A percentile compares a stretch with the other conserved stretches of the same genome.
Evolutionary conservation across 2,888 invertebrate species (phyloP).

Genomic region (Mythimna albipuncta): DNA sequence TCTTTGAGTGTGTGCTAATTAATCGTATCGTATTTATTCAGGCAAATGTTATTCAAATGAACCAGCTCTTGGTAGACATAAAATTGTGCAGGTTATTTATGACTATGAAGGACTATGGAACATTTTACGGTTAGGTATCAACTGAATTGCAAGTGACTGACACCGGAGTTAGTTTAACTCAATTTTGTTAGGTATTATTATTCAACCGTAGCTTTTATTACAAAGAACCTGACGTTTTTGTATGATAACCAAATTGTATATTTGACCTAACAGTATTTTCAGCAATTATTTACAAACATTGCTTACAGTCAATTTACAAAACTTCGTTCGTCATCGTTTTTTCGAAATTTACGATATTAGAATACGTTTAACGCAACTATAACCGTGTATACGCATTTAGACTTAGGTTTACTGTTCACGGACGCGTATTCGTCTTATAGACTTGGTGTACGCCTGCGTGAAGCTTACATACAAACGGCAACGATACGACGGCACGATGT

Average conservation of each 20-base stretch:
- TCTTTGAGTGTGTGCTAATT: background rate
- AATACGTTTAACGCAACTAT: no score
- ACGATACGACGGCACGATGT: no score
- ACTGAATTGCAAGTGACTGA: conserved; percentile 2
- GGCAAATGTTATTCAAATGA: background rate
- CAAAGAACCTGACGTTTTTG: conserved; percentile 6
- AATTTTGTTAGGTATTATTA: conserved; percentile 10
- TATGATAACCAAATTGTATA: background rate
- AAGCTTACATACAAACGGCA: no score
- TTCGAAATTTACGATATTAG: no score
- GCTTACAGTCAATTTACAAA: conserved; percentile 11
- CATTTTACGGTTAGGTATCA: conserved; percentile 5
- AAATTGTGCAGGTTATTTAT: background rate
- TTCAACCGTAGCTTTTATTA: background rate
- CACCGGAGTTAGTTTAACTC: conserved; percentile 9
- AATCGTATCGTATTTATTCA: background rate
- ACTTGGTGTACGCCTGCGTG: no score
- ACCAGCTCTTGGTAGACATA: background rate
- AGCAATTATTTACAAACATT: conserved; percentile 17
- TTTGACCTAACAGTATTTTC: conserved; percentile 7
- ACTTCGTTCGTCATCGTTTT: background rate
- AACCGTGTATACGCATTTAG: background rate
- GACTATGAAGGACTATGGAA: no score
- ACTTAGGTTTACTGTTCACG: background rate
- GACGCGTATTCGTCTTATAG: no score